Evolutionary conservation across 2,888 invertebrate genomes (phyloP), one percentile per base, ranked within the genome.

Genomic region (Amphipyra berbera): DNA sequence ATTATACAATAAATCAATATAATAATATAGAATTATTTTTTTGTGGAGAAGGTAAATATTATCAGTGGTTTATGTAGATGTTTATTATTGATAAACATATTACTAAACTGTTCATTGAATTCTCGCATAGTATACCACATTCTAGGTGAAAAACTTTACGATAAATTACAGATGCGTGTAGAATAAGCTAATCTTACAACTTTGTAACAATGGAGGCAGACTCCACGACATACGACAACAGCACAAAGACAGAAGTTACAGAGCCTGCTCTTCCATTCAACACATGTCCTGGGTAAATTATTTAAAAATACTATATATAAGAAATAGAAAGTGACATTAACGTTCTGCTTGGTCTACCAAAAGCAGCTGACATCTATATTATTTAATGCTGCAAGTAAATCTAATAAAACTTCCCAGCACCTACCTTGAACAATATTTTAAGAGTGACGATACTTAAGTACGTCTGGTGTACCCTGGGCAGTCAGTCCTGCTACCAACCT

Each of bases 181-280:
- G 46, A 56, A 15, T 49, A 49, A 52, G 12, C 30, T 30, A 33
- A 12, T 3, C 13, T 38, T 30, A 30, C 3, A 55, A 54, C 21
- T 35, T 37, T 9, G 45, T 5, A 48, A 58, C 45, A 13, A 94
- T 95, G 95, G 95, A 95, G 87, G 90, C 95, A 58, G 95, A 95
- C 80, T 95, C 95, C 7, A 95, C 95, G 30, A 95, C 95, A 1
- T 87, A 85, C 41, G 95, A 95, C 41, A 88, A 73, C 50, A 88
- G 73, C 69, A 55, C 75, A 21, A 89, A 90, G 78, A 76, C 79
- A 52, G 77, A 82, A 65, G 54, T 73, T 30, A 72, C 81, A 58
- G 83, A 85, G 49, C 78, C 85, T 59, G 62, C 58, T 69, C 83
- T 94, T 53, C 94, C 94, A 21, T 94, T 94, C 68, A 73, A 76